A percentile compares a stretch with the other conserved stretches of the same genome.
Evolutionary conservation across 2,888 invertebrate genomes (phyloP).

Genomic region (Pollenia angustigena): DNA sequence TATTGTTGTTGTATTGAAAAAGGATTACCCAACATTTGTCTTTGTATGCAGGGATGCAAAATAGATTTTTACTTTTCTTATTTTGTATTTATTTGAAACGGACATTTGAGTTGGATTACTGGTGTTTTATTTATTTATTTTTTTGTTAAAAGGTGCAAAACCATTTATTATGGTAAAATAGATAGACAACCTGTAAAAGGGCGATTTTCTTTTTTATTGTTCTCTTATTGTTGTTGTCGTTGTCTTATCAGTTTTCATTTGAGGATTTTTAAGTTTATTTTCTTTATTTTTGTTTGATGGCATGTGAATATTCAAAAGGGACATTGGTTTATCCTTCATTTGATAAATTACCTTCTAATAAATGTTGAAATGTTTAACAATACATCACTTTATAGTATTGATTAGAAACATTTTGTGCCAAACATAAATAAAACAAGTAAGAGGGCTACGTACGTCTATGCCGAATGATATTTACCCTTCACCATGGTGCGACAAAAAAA

Average conservation of each 20-base stretch:
- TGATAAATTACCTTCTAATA: conserved; percentile 74
- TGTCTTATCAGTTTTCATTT: conserved; percentile 47
- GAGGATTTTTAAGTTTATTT: conserved; percentile 6
- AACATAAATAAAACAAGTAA: not conserved
- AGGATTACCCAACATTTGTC: conserved; percentile 69
- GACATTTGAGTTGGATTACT: conserved; percentile 76
- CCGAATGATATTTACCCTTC: too few relatives aligned
- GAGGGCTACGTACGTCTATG: not conserved
- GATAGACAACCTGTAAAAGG: conserved; percentile 49
- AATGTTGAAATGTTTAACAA: conserved; percentile 73
- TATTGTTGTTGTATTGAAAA: conserved; percentile 50
- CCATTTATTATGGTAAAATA: conserved; percentile 70
- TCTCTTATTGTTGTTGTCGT: not conserved
- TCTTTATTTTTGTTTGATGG: not conserved
- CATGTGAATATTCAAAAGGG: conserved; percentile 64
- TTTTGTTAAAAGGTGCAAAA: conserved; percentile 67
- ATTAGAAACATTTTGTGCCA: conserved; percentile 10
- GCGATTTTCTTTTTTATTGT: conserved; percentile 28
- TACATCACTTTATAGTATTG: conserved; percentile 64
- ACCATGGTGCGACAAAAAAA: too few relatives aligned
- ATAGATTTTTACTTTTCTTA: conserved; percentile 48
- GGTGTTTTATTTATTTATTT: conserved; percentile 30
- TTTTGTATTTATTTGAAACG: conserved; percentile 75
- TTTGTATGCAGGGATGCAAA: conserved; percentile 50
- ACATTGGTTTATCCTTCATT: conserved; percentile 70